phyloP scores from a whole-genome alignment of 2,888 invertebrate genomes.

The Drosophila ochracea region DNA sequence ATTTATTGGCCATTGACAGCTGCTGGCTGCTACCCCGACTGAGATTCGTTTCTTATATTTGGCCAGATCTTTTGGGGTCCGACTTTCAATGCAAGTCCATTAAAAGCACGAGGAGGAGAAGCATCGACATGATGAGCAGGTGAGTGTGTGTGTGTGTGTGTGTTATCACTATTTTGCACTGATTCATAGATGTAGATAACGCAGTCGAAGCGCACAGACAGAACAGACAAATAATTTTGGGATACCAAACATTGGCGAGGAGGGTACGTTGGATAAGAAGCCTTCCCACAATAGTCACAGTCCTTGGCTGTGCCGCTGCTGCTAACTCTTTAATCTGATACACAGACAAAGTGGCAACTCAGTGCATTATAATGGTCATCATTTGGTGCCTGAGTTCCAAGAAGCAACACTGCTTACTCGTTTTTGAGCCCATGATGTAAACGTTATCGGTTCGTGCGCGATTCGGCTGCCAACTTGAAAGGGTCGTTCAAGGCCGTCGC shows the following conservation, averaged over 20 bases:
- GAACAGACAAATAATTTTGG: conserved; percentile 13
- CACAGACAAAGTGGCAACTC: conserved; percentile 12
- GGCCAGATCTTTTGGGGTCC: conserved; percentile 18
- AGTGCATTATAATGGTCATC: conserved; percentile 3
- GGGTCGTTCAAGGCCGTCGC: conserved; percentile 51
- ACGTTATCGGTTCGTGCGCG: conserved; percentile 10
- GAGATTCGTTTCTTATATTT: conserved; percentile 17
- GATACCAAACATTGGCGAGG: neutral
- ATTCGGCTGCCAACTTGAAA: conserved; percentile 40
- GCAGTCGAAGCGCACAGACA: conserved; percentile 32
- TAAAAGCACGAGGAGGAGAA: conserved; percentile 4
- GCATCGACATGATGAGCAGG: conserved; percentile 4
- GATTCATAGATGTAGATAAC: conserved; percentile 55
- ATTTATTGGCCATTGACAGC: conserved; percentile 60
- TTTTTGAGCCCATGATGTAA: conserved; percentile 53
- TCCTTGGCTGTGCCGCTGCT: neutral
- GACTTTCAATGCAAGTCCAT: conserved; percentile 22
- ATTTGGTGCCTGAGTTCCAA: neutral
- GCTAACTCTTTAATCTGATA: conserved; percentile 40
- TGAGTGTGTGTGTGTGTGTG: neutral
- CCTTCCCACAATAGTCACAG: conserved; percentile 52
- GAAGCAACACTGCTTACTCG: neutral
- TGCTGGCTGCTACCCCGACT: conserved; percentile 15
- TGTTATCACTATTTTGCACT: conserved; percentile 39
- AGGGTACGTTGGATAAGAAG: conserved; percentile 22